These are phyloP conservation scores for Rhorus exstirpatorius DNA, from an alignment of 2,888 invertebrate species.

Conservation along the genomic window DNA sequence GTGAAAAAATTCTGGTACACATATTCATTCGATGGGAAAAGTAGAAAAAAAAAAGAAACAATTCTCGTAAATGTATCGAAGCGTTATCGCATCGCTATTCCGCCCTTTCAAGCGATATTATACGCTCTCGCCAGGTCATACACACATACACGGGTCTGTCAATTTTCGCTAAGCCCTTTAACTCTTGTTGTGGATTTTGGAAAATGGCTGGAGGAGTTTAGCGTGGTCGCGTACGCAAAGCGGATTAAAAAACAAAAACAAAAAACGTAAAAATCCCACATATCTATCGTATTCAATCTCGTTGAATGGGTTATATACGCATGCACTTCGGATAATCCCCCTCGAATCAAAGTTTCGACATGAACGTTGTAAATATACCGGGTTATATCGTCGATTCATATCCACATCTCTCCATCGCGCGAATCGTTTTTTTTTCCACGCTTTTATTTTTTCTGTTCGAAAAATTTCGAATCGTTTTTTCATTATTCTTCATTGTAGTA, in stretches of 20 bases:
- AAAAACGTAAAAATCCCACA: neutral
- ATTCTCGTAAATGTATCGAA: conserved; percentile 22
- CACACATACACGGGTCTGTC: conserved; percentile 78
- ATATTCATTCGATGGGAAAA: conserved; percentile 1
- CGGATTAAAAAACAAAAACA: conserved; percentile 1
- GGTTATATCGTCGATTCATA: neutral
- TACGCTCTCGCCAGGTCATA: conserved; percentile 3
- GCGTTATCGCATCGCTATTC: conserved; percentile 11
- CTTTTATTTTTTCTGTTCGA: too few relatives aligned
- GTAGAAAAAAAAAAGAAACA: conserved; percentile 33
- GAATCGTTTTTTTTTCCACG: neutral
- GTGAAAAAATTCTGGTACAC: neutral
- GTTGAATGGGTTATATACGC: neutral
- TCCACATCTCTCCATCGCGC: neutral
- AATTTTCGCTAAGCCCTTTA: conserved; percentile 83
- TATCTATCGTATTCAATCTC: conserved; percentile 12
- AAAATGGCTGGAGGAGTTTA: conserved; percentile 17
- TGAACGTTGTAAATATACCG: neutral
- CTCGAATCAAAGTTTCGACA: conserved; percentile 3
- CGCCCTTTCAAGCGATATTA: neutral
- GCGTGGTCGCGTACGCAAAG: conserved; percentile 1
- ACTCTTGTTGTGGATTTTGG: conserved; percentile 71
- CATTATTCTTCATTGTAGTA: too few relatives aligned
- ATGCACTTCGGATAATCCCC: conserved; percentile 9
- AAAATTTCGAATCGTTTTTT: too few relatives aligned